These are phyloP conservation scores for Siderastrea radians DNA, from an alignment of 92 coral and sea anemone species.

Conservation along the genomic window DNA sequence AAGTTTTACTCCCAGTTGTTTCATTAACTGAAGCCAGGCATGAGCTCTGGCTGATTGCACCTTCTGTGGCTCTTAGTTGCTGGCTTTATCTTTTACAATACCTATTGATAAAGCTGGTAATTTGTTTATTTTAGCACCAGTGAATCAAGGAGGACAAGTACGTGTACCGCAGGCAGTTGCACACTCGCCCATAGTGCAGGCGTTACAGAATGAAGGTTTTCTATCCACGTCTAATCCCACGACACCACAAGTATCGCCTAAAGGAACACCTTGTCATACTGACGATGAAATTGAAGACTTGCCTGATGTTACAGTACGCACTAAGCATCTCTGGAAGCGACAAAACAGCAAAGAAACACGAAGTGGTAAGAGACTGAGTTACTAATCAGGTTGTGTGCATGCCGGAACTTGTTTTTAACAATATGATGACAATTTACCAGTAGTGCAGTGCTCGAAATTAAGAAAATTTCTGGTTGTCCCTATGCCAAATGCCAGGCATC, in stretches of 20 bases:
- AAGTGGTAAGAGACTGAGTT: not conserved
- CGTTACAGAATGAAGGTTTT: not conserved
- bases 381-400: too few relatives aligned
- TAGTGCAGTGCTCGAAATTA: too few relatives aligned
- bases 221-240: not conserved
- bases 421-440: too few relatives aligned
- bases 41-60: too few relatives aligned
- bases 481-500: too few relatives aligned
- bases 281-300: constrained; percentile 10
- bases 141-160: not conserved
- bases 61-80: too few relatives aligned
- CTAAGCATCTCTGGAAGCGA: not conserved
- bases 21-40: too few relatives aligned
- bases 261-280: not conserved
- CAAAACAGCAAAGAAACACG: constrained; percentile 8
- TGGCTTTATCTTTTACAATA: too few relatives aligned
- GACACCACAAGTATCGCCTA: not conserved
- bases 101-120: not conserved
- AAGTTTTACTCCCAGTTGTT: too few relatives aligned
- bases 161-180: not conserved
- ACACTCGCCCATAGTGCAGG: not conserved
- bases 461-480: too few relatives aligned
- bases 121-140: not conserved
- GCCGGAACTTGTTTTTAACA: not conserved
- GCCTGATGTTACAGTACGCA: not conserved